Evolutionary conservation across 1,140 invertebrate genomes (phyloP).

Genomic region (Diorhabda sublineata): DNA sequence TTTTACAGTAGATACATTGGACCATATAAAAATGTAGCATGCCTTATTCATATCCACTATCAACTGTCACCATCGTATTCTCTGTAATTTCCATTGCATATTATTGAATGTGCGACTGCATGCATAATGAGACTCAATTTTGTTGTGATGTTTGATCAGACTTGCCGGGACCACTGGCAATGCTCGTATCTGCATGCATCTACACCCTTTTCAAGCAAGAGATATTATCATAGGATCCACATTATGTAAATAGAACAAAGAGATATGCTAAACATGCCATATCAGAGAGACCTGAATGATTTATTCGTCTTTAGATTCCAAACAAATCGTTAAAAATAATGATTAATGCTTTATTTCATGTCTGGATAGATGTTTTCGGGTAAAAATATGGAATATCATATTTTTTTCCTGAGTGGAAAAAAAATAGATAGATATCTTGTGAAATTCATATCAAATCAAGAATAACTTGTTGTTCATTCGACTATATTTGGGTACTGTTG

Average conservation of each 20-base stretch:
- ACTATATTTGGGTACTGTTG: no score
- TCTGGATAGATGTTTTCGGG: no score
- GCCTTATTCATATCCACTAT: background rate
- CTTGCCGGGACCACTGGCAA: conserved; percentile 2
- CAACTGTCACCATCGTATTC: background rate
- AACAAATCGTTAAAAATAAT: conserved; percentile 6
- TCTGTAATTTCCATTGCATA: conserved; percentile 1
- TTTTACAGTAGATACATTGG: no score
- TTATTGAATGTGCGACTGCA: background rate
- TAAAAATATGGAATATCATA: no score
- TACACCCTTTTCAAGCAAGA: conserved; percentile 8
- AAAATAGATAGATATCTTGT: no score
- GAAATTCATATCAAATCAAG: no score
- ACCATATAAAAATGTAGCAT: background rate
- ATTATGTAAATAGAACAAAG: conserved; percentile 16
- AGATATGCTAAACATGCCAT: conserved; percentile 11
- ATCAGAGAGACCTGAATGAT: conserved; percentile 6
- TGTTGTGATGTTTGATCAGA: conserved; percentile 10
- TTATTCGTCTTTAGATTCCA: conserved; percentile 8
- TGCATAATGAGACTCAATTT: conserved; percentile 11
- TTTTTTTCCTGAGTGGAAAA: no score
- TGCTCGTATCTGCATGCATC: conserved; percentile 9
- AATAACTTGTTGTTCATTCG: no score
- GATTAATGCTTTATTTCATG: background rate
- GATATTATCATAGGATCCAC: conserved; percentile 13